Conservation (phyloP, 2,113 vertebrate species). For the Coturnix japonica region DNA sequence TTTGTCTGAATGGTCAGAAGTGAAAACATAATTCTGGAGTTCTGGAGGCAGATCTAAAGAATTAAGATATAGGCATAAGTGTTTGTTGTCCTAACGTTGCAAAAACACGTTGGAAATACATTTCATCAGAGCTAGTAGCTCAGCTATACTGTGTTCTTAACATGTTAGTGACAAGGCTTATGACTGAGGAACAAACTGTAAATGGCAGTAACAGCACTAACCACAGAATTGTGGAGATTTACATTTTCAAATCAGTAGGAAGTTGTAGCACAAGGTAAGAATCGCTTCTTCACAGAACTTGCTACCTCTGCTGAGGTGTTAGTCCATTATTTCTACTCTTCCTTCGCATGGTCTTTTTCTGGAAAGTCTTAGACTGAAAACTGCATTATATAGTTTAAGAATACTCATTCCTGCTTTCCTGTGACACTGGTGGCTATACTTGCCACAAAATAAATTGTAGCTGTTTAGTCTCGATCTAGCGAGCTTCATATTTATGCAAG, state of each 20-base stretch:
- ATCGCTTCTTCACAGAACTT: background rate
- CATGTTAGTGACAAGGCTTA: background rate
- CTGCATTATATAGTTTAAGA: background rate
- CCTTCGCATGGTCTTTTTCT: background rate
- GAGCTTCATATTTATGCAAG: fast-evolving
- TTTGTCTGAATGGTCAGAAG: background rate
- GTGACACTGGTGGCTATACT: background rate
- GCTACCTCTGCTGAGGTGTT: background rate
- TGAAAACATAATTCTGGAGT: background rate
- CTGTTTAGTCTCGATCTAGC: background rate
- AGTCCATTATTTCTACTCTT: background rate
- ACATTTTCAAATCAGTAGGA: background rate
- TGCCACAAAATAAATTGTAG: background rate
- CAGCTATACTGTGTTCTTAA: background rate
- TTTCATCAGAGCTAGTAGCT: background rate
- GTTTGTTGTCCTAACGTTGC: background rate
- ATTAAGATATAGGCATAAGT: background rate
- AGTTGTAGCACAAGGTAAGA: background rate
- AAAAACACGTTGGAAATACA: background rate
- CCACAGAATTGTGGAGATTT: background rate
- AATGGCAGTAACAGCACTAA: background rate
- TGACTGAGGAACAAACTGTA: background rate
- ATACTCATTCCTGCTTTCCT: background rate
- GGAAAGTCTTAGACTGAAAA: background rate
- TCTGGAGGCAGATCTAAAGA: background rate